Base-by-base conservation (phyloP, 2,797 vertebrate genomes). In the Platyrinchus mystaceus region DNA sequence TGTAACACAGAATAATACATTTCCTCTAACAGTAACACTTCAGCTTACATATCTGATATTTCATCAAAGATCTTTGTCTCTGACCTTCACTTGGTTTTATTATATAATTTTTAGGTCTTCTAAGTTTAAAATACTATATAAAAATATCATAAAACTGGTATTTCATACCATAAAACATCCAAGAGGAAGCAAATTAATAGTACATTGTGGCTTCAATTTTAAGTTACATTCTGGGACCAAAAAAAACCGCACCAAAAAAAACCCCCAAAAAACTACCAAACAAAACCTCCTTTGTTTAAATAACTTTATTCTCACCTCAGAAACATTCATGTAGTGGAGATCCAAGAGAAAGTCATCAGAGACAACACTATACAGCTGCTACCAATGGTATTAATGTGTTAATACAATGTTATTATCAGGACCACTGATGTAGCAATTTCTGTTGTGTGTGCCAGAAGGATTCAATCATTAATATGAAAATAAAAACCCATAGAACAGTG, bases 1-100 rank as follows among this genome's bases (percentile, higher is more conserved):
- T 73, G 59, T 52, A 85, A 74, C 36, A 24, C 30, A 46, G 59
- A 74, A 34, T 91, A 94, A 78, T 66, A 78, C 74, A 62, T 68
- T 95, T 96, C 89, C 85, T 86, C 83, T 91, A 18, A 46, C 56
- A 76, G 52, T 63, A 94, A 91, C 87, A 87, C 83, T 82, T 94
- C 17, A 32, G 80, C 63, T 95, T 82, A 46, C 43, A 19, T 24
- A 28, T 64, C 83, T 63, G 27, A 10, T 76, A 62, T 23, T 90
- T 75, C 47, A 76, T 30, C 77, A 58, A 70, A 88, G 37, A 75
- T 30, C 56, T 78, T 89, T 52, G 5, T 58, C 64, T 86, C 66
- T 84, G 70, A 82, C 19, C 67, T 52, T 67, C 34, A 22, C 17
- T 73, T 73, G 16, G 39, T 78, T 89, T 43, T 49, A 8, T 76